These are phyloP conservation scores for Megalopta genalis DNA, from an alignment of 1,140 invertebrate genomes.

Conservation along the genomic window DNA sequence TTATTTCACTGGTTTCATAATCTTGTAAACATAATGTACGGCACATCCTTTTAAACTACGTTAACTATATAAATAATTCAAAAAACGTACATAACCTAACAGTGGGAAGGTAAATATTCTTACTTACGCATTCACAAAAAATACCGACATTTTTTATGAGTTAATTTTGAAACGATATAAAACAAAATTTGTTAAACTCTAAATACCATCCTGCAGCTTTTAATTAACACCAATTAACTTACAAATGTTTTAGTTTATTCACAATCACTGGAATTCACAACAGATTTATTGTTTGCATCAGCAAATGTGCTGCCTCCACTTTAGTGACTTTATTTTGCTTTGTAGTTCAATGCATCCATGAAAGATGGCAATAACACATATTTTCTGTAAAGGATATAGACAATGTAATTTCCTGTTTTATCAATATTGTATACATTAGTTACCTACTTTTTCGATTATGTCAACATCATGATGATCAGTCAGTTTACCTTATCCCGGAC, in stretches of 20 bases:
- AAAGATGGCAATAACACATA: conserved; percentile 8
- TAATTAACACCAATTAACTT: not conserved
- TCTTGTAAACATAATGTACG: not conserved
- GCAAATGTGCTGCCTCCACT: not conserved
- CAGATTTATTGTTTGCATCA: conserved; percentile 28
- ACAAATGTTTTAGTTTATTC: not conserved
- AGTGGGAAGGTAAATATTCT: conserved; percentile 24
- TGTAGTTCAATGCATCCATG: not conserved
- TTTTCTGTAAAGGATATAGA: no score
- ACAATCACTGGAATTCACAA: not conserved
- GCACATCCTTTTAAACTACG: not conserved
- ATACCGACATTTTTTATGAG: conserved; percentile 76
- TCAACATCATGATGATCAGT: no score
- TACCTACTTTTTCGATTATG: no score
- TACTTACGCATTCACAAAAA: conserved; percentile 80
- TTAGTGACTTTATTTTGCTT: conserved; percentile 18
- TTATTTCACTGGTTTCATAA: not conserved
- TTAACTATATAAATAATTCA: not conserved
- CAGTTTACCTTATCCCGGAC: no score
- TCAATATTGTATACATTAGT: no score
- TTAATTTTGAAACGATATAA: conserved; percentile 14
- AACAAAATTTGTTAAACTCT: not conserved
- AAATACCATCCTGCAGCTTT: conserved; percentile 7
- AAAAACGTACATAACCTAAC: conserved; percentile 67
- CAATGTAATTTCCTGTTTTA: no score